These are phyloP conservation scores for Pantherophis alleghaniensis DNA, from an alignment of 2,797 vertebrate genomes.

Conservation along the genomic window DNA sequence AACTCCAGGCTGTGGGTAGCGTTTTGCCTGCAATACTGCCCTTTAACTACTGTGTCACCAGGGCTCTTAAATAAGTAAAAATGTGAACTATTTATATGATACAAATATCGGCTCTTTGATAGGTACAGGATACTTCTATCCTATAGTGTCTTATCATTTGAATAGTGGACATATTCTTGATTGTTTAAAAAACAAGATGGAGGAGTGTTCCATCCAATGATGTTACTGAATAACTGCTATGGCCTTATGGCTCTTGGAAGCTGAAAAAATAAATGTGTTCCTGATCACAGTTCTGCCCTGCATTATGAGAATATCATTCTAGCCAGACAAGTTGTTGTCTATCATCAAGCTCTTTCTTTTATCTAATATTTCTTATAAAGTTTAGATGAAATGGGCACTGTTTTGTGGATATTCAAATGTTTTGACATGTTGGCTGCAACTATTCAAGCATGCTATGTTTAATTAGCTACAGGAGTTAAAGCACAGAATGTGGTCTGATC, in stretches of 20 bases:
- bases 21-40: not conserved
- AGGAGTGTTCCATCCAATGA: not conserved
- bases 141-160: not conserved
- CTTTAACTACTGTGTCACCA: not conserved
- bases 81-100: not conserved
- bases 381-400: not conserved
- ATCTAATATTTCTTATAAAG: not conserved
- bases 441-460: not conserved
- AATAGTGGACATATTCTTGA: not conserved
- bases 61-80: not conserved
- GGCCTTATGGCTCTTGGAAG: not conserved
- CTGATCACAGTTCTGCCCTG: not conserved
- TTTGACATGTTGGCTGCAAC: not conserved
- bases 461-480: not conserved
- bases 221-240: not conserved
- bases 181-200: not conserved
- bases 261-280: not conserved
- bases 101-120: not conserved
- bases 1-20: not conserved
- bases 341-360: not conserved
- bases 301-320: not conserved
- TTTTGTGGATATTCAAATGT: not conserved
- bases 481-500: not conserved
- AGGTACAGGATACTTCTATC: not conserved
- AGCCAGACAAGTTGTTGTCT: not conserved